These are phyloP conservation scores for Callocephalon fimbriatum DNA, from an alignment of 2,113 vertebrate genomes.

Conservation along the genomic window DNA sequence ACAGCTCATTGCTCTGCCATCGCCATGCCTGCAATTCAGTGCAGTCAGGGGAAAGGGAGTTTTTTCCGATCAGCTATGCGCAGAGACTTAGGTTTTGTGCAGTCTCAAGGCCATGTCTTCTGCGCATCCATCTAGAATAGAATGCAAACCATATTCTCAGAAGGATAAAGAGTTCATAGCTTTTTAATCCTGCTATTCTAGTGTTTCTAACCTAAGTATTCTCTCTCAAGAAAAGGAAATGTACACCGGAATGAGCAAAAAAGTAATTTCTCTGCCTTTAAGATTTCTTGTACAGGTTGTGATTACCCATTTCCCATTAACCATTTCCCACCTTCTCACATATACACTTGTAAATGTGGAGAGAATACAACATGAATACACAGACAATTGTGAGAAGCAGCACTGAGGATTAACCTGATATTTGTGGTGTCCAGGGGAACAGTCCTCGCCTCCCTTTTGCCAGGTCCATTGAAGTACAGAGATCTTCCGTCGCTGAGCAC, in stretches of 20 bases:
- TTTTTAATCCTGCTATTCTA: not conserved
- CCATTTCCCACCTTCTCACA: not conserved
- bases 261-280: not conserved
- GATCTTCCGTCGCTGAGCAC: constrained; percentile 91
- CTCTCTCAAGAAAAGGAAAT: not conserved
- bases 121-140: not conserved
- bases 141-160: not conserved
- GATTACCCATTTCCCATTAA: not conserved
- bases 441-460: constrained; percentile 91
- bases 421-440: constrained; percentile 92
- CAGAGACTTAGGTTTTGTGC: not conserved
- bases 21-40: not conserved
- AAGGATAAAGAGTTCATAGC: not conserved
- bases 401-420: constrained; percentile 81
- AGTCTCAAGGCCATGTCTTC: not conserved
- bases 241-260: not conserved
- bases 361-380: not conserved
- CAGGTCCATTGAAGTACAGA: constrained; percentile 92
- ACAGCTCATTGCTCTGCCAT: not conserved
- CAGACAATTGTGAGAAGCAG: not conserved
- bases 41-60: not conserved
- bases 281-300: not conserved
- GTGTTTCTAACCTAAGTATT: not conserved
- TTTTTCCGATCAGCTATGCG: not conserved
- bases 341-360: not conserved